Evolutionary conservation across 2,888 invertebrate genomes (phyloP).

Genomic region (Sepiola atlantica): DNA sequence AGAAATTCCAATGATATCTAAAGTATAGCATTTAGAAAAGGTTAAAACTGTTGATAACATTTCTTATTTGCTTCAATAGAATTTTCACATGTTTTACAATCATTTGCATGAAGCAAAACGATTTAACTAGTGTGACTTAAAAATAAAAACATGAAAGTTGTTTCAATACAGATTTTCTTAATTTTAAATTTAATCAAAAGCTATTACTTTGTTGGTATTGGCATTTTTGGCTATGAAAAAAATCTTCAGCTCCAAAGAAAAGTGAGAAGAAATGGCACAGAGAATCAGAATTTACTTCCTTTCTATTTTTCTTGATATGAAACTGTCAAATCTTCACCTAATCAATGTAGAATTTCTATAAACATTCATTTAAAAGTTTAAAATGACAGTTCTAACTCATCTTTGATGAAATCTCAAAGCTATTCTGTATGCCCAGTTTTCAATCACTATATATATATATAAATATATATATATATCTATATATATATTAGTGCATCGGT

Average conservation of each 20-base stretch:
- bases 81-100: no score
- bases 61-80: no score
- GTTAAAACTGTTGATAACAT: no score
- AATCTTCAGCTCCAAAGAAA: background rate
- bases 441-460: background rate
- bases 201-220: background rate
- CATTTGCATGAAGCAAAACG: no score
- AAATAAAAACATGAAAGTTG: background rate
- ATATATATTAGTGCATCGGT: no score
- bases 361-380: background rate
- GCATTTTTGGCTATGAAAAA: no score
- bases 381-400: background rate
- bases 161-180: background rate
- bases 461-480: no score
- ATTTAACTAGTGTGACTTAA: background rate
- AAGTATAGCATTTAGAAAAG: no score
- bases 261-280: background rate
- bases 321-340: background rate
- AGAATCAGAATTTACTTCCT: background rate
- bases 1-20: no score
- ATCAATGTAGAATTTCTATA: background rate
- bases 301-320: background rate
- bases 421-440: background rate
- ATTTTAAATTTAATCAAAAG: background rate
- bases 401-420: background rate